A percentile compares a stretch with the other conserved stretches of the same genome.
These are phyloP conservation scores for Lampris megalopsis DNA, from an alignment of 2,113 vertebrate genomes.

Conservation along the genomic window DNA sequence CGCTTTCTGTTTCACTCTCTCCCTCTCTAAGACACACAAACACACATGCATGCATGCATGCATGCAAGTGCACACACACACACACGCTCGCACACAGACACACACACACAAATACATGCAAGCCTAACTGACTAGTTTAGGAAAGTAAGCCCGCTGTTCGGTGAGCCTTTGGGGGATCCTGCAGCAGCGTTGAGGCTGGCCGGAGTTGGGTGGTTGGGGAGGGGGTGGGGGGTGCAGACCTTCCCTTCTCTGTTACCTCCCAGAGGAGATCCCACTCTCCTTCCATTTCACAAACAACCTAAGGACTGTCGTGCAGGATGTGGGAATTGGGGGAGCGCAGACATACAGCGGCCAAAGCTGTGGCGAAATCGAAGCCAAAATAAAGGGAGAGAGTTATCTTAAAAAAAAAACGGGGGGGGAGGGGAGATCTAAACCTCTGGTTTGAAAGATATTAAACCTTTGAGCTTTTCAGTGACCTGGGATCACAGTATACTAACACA, in stretches of 20 bases:
- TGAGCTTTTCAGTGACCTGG: background rate
- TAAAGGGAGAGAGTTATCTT: too few species aligned
- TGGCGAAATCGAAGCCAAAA: too few species aligned
- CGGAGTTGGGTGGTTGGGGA: background rate
- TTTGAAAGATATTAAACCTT: too few species aligned
- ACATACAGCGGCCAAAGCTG: background rate
- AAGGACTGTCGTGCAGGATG: constrained; percentile 62
- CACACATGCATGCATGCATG: too few species aligned
- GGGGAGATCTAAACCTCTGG: constrained; percentile 12
- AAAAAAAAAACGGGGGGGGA: constrained; percentile 5
- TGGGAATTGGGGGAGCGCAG: constrained; percentile 63
- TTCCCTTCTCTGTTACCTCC: constrained; percentile 68
- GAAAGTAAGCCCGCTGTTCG: constrained; percentile 48
- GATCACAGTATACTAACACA: constrained; percentile 33
- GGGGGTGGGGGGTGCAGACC: constrained; percentile 64
- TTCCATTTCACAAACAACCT: constrained; percentile 79
- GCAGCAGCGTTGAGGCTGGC: constrained; percentile 65
- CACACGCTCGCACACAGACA: constrained; percentile 18
- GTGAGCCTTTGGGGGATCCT: constrained; percentile 48
- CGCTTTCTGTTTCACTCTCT: too few species aligned
- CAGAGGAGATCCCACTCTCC: constrained; percentile 59
- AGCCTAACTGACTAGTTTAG: constrained; percentile 28
- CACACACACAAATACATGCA: constrained; percentile 8
- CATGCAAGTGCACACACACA: too few species aligned
- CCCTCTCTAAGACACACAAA: too few species aligned